Evolutionary conservation across 2,113 vertebrate species (phyloP), one percentile per base, ranked within the genome.

Genomic region (Carassius gibelio): DNA sequence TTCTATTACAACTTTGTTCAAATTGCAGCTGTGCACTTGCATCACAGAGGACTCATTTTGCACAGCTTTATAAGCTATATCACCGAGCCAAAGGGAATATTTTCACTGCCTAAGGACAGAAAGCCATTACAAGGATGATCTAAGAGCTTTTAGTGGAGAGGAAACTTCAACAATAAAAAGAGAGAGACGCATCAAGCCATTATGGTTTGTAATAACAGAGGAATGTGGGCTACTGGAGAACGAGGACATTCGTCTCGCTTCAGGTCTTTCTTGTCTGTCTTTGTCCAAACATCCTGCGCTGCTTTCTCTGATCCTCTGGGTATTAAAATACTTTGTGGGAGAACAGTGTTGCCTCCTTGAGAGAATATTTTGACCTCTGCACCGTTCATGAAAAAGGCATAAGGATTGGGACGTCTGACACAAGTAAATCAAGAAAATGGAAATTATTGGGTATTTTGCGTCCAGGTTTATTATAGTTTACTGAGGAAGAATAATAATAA

Each of bases 211-310:
- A 80, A 78, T 86, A 87, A 87, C 14, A 85, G 59, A 34, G 68
- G 88, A 88, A 88, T 86, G 85, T 75, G 55, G 14, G 78, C 59
- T 87, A 85, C 85, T 75, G 61, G 81, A 77, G 72, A 55, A 86
- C 30, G 26, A 79, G 72, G 30, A 19, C 38, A 84, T 76, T 34
- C 30, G 34, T 83, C 72, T 85, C 38, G 21, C 8, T 4, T n/a
- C 74, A 66, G 38, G n/a, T 30, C 78, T 34, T 34, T 50, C 59
- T 30, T 79, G 57, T 79, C 77, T 45, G 36, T 50, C 45, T 68
- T 30, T 59, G 11, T 59, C 8, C 34, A 83, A 57, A 83, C 50
- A 38, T 50, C 30, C 66, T 15, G 50, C n/a, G 13, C 19, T 66
- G 75, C 48, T 69, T n/a, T 75, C 42, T 74, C 34, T n/a, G 57